Evolutionary conservation across 2,113 vertebrate genomes (phyloP), one percentile per base, ranked within the genome.

Genomic region (Alectura lathami): DNA sequence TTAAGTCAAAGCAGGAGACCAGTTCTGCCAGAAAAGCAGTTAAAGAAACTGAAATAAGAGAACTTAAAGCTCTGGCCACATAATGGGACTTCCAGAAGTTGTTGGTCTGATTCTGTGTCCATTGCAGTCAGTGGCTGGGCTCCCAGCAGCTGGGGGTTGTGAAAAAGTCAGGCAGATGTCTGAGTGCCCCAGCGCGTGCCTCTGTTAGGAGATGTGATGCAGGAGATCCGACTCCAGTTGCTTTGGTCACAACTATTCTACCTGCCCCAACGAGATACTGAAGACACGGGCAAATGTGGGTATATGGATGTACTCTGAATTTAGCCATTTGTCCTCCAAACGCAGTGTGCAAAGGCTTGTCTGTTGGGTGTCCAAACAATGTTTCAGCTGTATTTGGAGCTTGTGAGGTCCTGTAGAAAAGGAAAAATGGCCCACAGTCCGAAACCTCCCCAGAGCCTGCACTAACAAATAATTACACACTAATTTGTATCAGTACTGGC

Each of bases 41-140:
- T 83, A n/a, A 69, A 59, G 54, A 83, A 88, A 83, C 2, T 78
- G 59, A 93, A 86, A 78, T 38, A 86, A 60, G 59, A 82, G 43
- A 85, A 59, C 40, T 60, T 36, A 56, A 83, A 93, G 26, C 6
- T 51, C 64, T 72, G 43, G 4, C 57, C 86, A 30, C 16, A 64
- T 36, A 50, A 21, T 0, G 2, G 29, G 24, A 24, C 30, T 43
- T n/a, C 38, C 2, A 69, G 63, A 47, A 50, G 9, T 13, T 53
- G 24, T 32, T 77, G 63, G 14, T 62, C 76, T 56, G 40, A 45
- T 36, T 69, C 45, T 6, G 1, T 17, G 29, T 13, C 59, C 0
- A 0, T 16, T 4, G 1, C 18, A 57, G 14, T 18, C 0, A 0
- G 13, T 12, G 26, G 12, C n/a, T 57, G 43, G 36, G 16, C 3